Percentiles rank a stretch among this genome's conserved stretches.
Conservation (phyloP, 2,113 vertebrate species). For the Pristiophorus japonicus region DNA sequence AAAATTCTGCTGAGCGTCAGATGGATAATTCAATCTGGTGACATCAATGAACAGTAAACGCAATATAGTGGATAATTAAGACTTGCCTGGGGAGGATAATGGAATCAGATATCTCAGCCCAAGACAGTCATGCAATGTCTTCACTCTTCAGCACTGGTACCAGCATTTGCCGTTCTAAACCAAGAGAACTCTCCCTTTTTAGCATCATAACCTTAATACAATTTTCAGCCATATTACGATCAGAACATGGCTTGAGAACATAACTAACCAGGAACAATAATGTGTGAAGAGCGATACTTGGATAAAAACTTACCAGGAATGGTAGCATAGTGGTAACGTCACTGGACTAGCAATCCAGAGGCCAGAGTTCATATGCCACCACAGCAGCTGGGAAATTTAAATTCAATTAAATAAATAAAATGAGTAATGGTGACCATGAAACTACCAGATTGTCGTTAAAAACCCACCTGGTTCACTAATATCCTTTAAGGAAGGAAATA, state of each 20-base stretch:
- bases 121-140: background rate
- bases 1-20: background rate
- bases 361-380: too few species aligned
- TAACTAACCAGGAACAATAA: background rate
- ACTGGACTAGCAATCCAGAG: too few species aligned
- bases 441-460: too few species aligned
- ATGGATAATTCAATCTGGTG: constrained; percentile 7
- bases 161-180: background rate
- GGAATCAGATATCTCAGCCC: background rate
- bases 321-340: too few species aligned
- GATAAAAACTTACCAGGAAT: background rate
- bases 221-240: background rate
- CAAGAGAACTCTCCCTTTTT: background rate
- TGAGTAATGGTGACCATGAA: too few species aligned
- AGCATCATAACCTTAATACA: background rate
- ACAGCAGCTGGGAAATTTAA: too few species aligned
- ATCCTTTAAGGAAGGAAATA: too few species aligned
- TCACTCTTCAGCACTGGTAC: background rate
- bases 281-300: background rate
- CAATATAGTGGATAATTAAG: background rate
- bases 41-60: background rate
- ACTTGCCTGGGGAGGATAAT: background rate
- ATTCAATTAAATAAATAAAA: too few species aligned
- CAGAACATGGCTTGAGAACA: background rate
- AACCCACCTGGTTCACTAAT: too few species aligned